These are phyloP conservation scores for Melanostigma gelatinosum DNA, from an alignment of 2,113 vertebrate species.

Conservation along the genomic window DNA sequence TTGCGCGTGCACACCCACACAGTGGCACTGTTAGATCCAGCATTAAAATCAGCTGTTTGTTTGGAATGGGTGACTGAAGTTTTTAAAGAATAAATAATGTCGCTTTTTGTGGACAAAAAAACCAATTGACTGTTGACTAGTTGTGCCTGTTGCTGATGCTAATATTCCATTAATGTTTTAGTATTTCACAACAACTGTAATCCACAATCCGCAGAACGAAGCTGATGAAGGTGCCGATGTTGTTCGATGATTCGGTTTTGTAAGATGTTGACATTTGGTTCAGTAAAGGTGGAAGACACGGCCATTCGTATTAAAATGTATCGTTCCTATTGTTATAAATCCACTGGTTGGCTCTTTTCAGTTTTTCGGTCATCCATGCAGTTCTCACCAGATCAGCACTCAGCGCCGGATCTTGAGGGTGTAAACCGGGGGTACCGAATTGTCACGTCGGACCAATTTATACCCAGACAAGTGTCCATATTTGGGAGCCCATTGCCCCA, in stretches of 20 bases:
- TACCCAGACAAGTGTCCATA: conserved; percentile 81
- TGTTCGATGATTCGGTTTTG: conserved; percentile 22
- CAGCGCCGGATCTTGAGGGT: conserved; percentile 59
- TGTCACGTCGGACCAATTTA: conserved; percentile 73
- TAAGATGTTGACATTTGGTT: conserved; percentile 27
- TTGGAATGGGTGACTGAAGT: neutral
- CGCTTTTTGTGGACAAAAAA: neutral
- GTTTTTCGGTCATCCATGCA: neutral
- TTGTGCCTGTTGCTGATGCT: neutral
- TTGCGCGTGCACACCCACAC: neutral
- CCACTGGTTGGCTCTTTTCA: conserved; percentile 6
- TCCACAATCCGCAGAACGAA: conserved; percentile 4
- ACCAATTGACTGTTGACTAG: neutral
- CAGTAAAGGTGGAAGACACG: conserved; percentile 18
- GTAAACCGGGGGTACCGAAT: conserved; percentile 68
- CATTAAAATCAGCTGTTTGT: neutral
- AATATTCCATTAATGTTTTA: neutral
- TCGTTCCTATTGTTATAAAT: conserved; percentile 48
- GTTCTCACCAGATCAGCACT: conserved; percentile 83
- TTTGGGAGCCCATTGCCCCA: conserved; percentile 86
- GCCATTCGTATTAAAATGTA: conserved; percentile 19
- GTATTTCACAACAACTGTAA: neutral
- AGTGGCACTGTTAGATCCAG: conserved; percentile 5
- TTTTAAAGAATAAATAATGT: neutral
- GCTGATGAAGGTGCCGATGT: neutral